Evolutionary conservation across 1,140 invertebrate genomes (phyloP).

Genomic region (Magallana gigas): DNA sequence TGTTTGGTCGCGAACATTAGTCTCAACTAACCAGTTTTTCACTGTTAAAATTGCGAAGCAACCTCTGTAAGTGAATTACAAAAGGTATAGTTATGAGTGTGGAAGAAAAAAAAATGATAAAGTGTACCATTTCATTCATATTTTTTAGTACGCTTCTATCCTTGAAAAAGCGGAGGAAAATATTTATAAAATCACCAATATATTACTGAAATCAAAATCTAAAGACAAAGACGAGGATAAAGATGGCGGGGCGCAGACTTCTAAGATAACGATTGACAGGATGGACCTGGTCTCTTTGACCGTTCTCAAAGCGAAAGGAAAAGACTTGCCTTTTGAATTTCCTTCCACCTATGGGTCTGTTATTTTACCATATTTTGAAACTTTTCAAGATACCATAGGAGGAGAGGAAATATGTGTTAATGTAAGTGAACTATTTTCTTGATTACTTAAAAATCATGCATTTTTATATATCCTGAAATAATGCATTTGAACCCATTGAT

Average conservation of each 20-base stretch:
- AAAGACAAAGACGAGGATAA: background rate
- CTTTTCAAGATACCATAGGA: slow-evolving; percentile 42
- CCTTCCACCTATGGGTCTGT: background rate
- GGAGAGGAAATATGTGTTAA: slow-evolving; percentile 2
- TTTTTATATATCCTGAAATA: background rate
- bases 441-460: background rate
- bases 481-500: no score
- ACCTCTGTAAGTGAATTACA: no score
- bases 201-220: background rate
- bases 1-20: no score
- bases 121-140: no score
- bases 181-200: background rate
- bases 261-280: background rate
- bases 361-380: slow-evolving; percentile 41
- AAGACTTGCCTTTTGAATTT: slow-evolving; percentile 12
- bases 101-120: no score
- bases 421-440: slow-evolving; percentile 6
- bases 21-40: no score
- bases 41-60: no score
- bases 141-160: background rate
- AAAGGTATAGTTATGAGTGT: no score
- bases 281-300: background rate
- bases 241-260: no score
- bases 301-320: slow-evolving; percentile 32
- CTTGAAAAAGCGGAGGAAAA: slow-evolving; percentile 7